These are phyloP conservation scores for Illadopsis cleaveri DNA, from an alignment of 2,113 vertebrate species.

Conservation along the genomic window DNA sequence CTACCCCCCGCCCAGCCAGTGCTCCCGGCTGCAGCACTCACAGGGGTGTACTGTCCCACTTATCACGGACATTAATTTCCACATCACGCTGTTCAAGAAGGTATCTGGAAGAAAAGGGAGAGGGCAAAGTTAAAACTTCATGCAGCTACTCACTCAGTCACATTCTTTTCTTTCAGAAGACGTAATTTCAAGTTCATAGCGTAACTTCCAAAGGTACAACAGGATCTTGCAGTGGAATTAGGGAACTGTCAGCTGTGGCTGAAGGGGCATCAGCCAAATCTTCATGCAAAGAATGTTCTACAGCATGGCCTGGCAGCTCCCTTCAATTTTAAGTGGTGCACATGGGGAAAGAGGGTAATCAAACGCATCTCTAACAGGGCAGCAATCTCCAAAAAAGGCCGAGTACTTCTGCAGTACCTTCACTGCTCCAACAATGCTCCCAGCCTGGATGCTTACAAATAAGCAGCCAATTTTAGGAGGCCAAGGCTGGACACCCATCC, in stretches of 20 bases:
- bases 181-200: background rate
- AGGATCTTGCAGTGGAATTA: background rate
- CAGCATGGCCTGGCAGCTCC: background rate
- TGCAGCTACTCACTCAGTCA: background rate
- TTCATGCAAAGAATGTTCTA: background rate
- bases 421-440: background rate
- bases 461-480: background rate
- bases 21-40: conserved; percentile 73
- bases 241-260: background rate
- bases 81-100: conserved; percentile 95
- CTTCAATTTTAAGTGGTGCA: background rate
- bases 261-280: background rate
- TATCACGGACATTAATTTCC: conserved; percentile 95
- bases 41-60: conserved; percentile 98
- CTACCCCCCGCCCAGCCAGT: background rate
- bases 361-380: background rate
- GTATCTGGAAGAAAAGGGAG: conserved; percentile 76
- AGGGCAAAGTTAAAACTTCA: background rate
- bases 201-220: background rate
- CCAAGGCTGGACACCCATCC: background rate
- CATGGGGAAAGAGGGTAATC: background rate
- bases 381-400: background rate
- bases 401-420: background rate
- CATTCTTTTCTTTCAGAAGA: background rate
- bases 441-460: background rate